These are phyloP conservation scores for Lepidonotus clava DNA, from an alignment of 2,888 invertebrate genomes.

Conservation along the genomic window DNA sequence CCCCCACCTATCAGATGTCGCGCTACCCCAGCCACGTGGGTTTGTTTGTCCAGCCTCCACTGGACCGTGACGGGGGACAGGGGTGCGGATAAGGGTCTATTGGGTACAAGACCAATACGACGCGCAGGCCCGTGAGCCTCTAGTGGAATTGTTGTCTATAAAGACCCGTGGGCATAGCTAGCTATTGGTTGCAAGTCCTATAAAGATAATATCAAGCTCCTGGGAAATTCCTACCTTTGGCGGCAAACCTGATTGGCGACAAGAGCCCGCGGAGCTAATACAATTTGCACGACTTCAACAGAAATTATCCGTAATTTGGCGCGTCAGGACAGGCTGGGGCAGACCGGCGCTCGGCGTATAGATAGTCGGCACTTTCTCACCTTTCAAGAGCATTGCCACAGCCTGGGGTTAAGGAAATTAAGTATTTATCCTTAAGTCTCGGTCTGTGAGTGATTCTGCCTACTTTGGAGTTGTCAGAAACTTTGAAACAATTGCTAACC, in stretches of 20 bases:
- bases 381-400: background rate
- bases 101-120: too few relatives aligned
- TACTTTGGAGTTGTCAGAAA: too few relatives aligned
- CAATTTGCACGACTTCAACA: background rate
- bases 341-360: background rate
- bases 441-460: too few relatives aligned
- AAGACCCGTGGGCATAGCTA: too few relatives aligned
- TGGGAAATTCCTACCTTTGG: background rate
- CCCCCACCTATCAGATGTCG: too few relatives aligned
- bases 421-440: slow-evolving; percentile 5
- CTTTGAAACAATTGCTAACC: too few relatives aligned
- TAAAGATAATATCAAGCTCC: slow-evolving; percentile 8
- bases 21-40: too few relatives aligned
- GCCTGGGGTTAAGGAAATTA: background rate
- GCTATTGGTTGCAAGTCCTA: background rate
- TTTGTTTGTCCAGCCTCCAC: too few relatives aligned
- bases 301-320: slow-evolving; percentile 16
- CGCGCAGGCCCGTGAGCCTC: too few relatives aligned
- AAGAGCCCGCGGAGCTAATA: slow-evolving; percentile 2
- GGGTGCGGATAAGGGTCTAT: too few relatives aligned
- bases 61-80: background rate
- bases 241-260: background rate
- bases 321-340: background rate
- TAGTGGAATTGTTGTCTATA: too few relatives aligned
- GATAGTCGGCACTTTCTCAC: background rate